These are phyloP conservation scores for Clarias gariepinus DNA, from an alignment of 2,113 vertebrate species.

Conservation along the genomic window DNA sequence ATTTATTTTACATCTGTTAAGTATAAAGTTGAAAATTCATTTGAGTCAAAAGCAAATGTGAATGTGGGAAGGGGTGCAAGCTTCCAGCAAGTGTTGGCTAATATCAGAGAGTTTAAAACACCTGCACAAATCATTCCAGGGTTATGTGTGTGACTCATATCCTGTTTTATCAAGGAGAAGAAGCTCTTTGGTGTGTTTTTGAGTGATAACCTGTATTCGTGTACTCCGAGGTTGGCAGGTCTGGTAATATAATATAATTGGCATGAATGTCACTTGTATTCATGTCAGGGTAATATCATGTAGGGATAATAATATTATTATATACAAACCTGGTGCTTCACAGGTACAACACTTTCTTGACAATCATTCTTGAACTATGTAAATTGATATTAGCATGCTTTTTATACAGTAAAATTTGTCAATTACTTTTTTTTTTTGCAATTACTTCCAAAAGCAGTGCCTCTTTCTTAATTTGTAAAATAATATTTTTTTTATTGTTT, in stretches of 20 bases:
- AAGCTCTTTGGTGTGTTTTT: background rate
- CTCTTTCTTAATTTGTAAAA: background rate
- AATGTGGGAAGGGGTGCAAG: background rate
- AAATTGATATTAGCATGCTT: background rate
- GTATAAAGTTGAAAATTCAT: background rate
- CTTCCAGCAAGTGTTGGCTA: background rate
- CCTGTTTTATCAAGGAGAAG: background rate
- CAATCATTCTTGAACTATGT: background rate
- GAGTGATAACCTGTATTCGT: background rate
- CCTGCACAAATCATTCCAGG: background rate
- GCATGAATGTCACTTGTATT: background rate
- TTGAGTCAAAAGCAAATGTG: background rate
- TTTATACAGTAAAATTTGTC: background rate
- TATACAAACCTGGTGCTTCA: background rate
- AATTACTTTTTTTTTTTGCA: background rate
- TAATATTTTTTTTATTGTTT: no score
- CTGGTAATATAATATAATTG: background rate
- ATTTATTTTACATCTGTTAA: background rate
- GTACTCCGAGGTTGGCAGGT: background rate
- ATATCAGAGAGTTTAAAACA: background rate
- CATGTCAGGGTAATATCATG: background rate
- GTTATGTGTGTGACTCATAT: background rate
- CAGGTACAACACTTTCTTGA: background rate
- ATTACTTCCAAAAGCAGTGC: background rate
- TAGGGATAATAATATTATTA: background rate